Base-by-base conservation (phyloP, 2,113 vertebrate species). In the Balaeniceps rex region DNA sequence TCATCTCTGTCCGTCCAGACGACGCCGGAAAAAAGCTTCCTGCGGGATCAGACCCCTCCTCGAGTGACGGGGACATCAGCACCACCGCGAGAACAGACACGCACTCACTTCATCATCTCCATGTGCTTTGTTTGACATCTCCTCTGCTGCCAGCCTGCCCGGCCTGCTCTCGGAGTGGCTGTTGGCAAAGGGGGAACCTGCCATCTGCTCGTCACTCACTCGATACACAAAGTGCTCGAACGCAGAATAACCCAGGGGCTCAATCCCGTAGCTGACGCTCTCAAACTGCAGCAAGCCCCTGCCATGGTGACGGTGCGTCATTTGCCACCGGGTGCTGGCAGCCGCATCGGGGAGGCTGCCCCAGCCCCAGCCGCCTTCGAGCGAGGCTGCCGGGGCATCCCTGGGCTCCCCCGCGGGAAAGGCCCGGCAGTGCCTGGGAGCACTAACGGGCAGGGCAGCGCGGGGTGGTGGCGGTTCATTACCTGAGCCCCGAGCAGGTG, bases 401-500 rank as follows among this genome's bases (percentile, higher is more conserved):
- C n/a, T 4, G 24, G 12, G 34, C 13, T 58, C 54, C n/a, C 52
- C 10, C 5, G 0, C 3, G 17, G 75, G 38, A 60, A 18, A 26
- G 72, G 26, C 57, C n/a, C 10, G 7, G 57, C 64, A 29, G n/a
- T n/a, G n/a, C n/a, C n/a, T n/a, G n/a, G n/a, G n/a, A n/a, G 51
- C 33, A 38, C 66, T 2, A 6, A 36, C 19, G 24, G 47, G 36
- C 54, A 46, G 21, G 16, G 74, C 36, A 34, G 71, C 10, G 5
- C 14, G 3, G 36, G 84, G 69, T 19, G 5, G 11, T 2, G 38
- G 7, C 10, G 13, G 36, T 4, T 12, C 24, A 1, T 25, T 83
- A 98, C 98, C 98, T 98, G 92, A 98, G 96, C 83, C 98, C 98
- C 1, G 85, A 89, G 89, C 98, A 98, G 3, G 85, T 92, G 91